Evolutionary conservation across 2,113 vertebrate genomes (phyloP), one percentile per base, ranked within the genome.

Genomic region (Rhinichthys klamathensis): DNA sequence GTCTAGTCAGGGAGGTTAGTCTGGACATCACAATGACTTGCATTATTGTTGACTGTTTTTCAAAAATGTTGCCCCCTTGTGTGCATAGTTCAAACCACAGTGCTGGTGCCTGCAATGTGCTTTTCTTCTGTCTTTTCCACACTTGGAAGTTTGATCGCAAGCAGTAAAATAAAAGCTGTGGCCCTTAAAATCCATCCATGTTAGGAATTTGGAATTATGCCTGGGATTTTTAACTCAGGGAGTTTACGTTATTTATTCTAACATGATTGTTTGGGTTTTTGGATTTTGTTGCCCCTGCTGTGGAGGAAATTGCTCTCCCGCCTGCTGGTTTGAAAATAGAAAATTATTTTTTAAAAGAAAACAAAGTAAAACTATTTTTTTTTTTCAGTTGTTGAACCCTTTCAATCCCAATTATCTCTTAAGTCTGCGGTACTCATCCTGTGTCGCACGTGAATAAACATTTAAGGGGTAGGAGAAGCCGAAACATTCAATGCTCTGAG

Each of bases 231-330:
- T 73, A 92, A 90, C 87, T 89, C 85, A 10, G 3, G 85, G 87
- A 86, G 89, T 88, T 82, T 63, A 77, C 90, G 91, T 90, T 92
- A 91, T 92, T 92, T 91, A 88, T 90, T 91, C 87, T 89, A 91
- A 92, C 72, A 70, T 89, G 87, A 90, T 90, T 93, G 91, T 93
- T 92, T 92, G 91, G 90, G 89, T 93, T 93, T 90, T 75, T 30
- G 75, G 85, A 90, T 91, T 92, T 87, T 86, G 89, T 90, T 88
- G 85, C 88, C 87, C 67, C 75, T 84, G 80, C 88, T 58, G 67
- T 49, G 70, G 89, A 87, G 92, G 93, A 93, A 93, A 91, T 91
- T 87, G 86, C 90, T 92, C 85, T 85, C 83, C 84, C 85, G 86
- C 86, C 85, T 85, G 69, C 85, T 85, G 85, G 65, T 91, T 89